Evolutionary conservation across 2,797 vertebrate genomes (phyloP).

Genomic region (Enteromius mattozi): DNA sequence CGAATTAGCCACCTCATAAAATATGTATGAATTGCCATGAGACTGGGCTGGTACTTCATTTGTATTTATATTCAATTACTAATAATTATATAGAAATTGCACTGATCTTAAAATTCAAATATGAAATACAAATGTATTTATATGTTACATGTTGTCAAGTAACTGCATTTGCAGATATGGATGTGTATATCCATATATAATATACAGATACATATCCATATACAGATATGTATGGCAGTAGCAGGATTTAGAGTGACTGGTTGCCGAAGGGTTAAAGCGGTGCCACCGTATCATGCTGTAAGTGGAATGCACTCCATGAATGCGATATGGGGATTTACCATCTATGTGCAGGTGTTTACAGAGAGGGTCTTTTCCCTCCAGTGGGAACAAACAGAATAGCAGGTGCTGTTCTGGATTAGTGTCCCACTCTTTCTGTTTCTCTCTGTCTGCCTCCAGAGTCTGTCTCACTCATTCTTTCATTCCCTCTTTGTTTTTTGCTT

Average conservation of each 20-base stretch:
- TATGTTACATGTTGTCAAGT: not conserved
- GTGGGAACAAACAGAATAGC: constrained; percentile 36
- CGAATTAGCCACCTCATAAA: too few species aligned
- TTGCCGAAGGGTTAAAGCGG: not conserved
- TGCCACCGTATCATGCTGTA: constrained; percentile 6
- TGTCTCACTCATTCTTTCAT: constrained; percentile 23
- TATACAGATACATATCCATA: not conserved
- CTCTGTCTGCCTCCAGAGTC: constrained; percentile 13
- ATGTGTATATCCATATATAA: not conserved
- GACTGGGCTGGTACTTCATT: too few species aligned
- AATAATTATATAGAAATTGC: not conserved
- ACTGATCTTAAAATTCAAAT: not conserved
- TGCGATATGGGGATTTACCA: constrained; percentile 19
- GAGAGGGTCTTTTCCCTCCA: not conserved
- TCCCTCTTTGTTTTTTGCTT: constrained; percentile 28
- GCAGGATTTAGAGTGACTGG: not conserved
- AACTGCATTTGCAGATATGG: not conserved
- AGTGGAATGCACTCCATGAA: constrained; percentile 23
- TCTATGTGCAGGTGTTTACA: constrained; percentile 24
- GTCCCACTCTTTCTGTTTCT: constrained; percentile 36
- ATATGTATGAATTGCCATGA: too few species aligned
- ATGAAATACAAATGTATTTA: not conserved
- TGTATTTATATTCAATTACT: not conserved
- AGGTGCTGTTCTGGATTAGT: constrained; percentile 24
- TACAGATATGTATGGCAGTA: not conserved